These are phyloP conservation scores for Anastatus disparis DNA, from an alignment of 1,140 invertebrate genomes.

Conservation along the genomic window DNA sequence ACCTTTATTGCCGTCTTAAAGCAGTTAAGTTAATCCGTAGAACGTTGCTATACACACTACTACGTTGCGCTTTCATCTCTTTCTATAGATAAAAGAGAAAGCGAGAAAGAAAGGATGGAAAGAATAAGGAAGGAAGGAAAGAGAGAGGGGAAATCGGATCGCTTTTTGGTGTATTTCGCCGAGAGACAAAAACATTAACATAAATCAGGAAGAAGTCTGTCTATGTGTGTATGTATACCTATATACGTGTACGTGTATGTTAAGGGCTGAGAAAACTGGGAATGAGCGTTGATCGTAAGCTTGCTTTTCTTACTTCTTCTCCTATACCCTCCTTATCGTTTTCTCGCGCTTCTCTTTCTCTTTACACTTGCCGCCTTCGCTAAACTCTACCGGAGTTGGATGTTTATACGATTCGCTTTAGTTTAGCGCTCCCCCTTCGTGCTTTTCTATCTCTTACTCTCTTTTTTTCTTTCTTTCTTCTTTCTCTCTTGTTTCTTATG, in stretches of 20 bases:
- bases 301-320: slow-evolving; percentile 13
- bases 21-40: slow-evolving; percentile 66
- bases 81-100: background rate
- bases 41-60: slow-evolving; percentile 42
- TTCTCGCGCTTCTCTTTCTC: slow-evolving; percentile 6
- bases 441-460: slow-evolving; percentile 26
- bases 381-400: slow-evolving; percentile 46
- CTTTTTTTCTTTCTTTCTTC: background rate
- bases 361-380: slow-evolving; percentile 2
- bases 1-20: slow-evolving; percentile 65
- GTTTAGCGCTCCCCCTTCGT: slow-evolving; percentile 27
- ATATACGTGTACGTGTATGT: too few relatives aligned
- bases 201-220: slow-evolving; percentile 61
- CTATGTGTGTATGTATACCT: too few relatives aligned
- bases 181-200: slow-evolving; percentile 67
- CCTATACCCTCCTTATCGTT: slow-evolving; percentile 26
- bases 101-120: slow-evolving; percentile 38
- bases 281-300: slow-evolving; percentile 46
- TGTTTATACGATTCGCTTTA: slow-evolving; percentile 63
- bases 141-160: slow-evolving; percentile 55
- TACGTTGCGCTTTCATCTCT: background rate
- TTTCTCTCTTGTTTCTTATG: background rate
- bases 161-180: slow-evolving; percentile 65
- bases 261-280: slow-evolving; percentile 38
- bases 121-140: slow-evolving; percentile 8